Evolutionary conservation across 2,797 vertebrate species (phyloP).

Genomic region (Xerus rutilus): DNA sequence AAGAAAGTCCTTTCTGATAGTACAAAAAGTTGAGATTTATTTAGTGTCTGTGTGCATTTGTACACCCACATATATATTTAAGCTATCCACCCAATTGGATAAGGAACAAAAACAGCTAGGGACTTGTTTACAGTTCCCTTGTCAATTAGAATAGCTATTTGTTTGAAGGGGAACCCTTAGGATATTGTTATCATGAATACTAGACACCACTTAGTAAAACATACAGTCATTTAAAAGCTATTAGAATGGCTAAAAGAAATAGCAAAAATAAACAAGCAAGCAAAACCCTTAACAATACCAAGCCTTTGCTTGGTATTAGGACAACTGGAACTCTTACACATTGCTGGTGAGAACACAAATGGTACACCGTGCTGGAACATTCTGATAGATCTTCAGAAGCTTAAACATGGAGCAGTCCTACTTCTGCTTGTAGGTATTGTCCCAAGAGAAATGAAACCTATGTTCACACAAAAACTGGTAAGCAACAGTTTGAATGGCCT

Average conservation of each 20-base stretch:
- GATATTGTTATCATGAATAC: background rate
- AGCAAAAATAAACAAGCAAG: background rate
- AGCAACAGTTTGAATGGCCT: background rate
- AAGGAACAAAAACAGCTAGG: slow-evolving; percentile 4
- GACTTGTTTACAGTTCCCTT: background rate
- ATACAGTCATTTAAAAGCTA: background rate
- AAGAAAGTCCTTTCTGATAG: background rate
- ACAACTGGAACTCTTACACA: background rate
- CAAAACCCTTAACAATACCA: background rate
- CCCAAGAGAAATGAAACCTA: background rate
- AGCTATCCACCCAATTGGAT: background rate
- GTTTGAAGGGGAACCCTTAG: background rate
- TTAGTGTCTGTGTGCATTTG: background rate
- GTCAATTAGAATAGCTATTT: background rate
- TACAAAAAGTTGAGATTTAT: background rate
- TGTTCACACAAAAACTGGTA: background rate
- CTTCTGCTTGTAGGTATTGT: background rate
- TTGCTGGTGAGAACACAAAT: background rate
- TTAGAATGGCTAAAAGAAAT: background rate
- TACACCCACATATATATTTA: background rate
- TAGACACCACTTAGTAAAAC: background rate
- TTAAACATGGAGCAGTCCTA: background rate
- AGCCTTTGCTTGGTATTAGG: background rate
- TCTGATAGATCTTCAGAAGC: background rate
- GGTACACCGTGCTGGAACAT: background rate